Conservation (phyloP, 2,113 vertebrate species). For the Dipodomys ordii region DNA sequence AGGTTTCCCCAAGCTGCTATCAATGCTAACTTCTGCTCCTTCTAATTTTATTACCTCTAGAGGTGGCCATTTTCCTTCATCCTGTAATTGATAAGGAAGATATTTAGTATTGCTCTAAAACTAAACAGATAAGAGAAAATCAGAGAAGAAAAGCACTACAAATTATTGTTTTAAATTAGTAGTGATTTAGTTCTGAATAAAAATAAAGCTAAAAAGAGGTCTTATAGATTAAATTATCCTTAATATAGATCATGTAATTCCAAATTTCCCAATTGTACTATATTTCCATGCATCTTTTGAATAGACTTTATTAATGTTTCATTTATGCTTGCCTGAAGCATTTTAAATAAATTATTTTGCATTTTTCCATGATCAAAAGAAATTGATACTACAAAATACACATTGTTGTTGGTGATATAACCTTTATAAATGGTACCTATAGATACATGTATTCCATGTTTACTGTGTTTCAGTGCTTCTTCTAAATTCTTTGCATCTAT, state of each 20-base stretch:
- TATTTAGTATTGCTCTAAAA: background rate
- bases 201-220: background rate
- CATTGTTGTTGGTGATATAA: background rate
- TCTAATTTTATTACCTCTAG: constrained; percentile 90
- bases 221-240: background rate
- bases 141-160: background rate
- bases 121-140: background rate
- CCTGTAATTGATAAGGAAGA: constrained; percentile 84
- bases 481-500: background rate
- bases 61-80: constrained; percentile 91
- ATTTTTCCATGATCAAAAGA: constrained; percentile 11
- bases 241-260: background rate
- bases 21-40: constrained; percentile 91
- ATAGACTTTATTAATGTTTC: background rate
- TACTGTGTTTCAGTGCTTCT: background rate
- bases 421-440: background rate
- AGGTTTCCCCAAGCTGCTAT: constrained; percentile 92
- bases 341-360: background rate
- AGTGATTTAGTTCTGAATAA: background rate
- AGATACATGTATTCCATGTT: background rate
- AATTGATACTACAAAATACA: background rate
- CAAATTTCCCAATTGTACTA: background rate
- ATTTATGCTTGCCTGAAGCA: constrained; percentile 12
- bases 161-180: background rate
- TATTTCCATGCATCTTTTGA: background rate